phyloP scores from a whole-genome alignment of 2,888 invertebrate genomes.

The Dione vanillae region DNA sequence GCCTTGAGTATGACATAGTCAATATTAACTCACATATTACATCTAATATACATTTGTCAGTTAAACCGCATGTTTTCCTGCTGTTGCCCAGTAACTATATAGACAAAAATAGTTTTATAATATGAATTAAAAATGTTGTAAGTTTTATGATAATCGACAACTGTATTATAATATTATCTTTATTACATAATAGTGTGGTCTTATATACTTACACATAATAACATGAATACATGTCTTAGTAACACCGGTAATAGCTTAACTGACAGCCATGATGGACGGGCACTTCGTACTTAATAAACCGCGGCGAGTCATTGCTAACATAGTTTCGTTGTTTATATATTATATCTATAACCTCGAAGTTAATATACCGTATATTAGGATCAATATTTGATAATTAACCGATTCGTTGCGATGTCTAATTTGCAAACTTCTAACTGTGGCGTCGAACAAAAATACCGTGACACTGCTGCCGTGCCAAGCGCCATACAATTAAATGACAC shows the following conservation, averaged over 20 bases:
- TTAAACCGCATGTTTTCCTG: not conserved
- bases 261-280: conserved; percentile 23
- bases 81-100: not conserved
- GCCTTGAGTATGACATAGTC: conserved; percentile 29
- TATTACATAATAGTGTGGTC: not conserved
- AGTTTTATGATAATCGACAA: no score
- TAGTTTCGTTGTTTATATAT: conserved; percentile 2
- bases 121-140: no score
- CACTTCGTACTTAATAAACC: conserved; percentile 28
- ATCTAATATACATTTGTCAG: not conserved
- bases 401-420: no score
- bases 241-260: conserved; percentile 25
- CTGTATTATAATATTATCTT: not conserved
- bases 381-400: no score
- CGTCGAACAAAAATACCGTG: no score
- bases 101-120: not conserved
- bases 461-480: no score
- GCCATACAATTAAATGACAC: no score
- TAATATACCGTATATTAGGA: conserved; percentile 5
- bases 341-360: not conserved
- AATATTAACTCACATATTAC: conserved; percentile 38
- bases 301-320: conserved; percentile 13
- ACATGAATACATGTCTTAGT: not conserved
- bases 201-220: not conserved
- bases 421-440: no score